Evolutionary conservation across 2,888 invertebrate genomes (phyloP), one percentile per base, ranked within the genome.

Genomic region (Temnothorax unifasciatus): DNA sequence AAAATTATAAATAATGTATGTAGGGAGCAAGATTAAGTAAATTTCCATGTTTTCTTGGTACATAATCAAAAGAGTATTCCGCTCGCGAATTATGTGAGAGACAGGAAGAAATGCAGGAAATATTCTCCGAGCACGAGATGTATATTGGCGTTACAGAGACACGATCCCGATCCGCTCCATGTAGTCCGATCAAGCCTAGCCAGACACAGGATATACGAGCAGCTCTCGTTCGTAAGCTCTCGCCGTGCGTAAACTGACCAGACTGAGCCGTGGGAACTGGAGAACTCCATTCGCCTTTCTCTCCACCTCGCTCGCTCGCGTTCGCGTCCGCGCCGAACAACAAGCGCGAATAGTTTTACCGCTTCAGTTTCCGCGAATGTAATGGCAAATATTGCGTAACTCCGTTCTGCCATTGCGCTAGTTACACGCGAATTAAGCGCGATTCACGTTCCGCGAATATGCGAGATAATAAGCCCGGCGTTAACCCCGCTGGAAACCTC

Each of bases 261-360:
- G 68, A 83, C 41, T 64, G 38, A 83, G 64, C 44, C 88, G 89
- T 89, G 89, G 86, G 89, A 89, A 87, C 85, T 63, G 25, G 66
- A 66, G 82, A 66, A 66, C 69, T 82, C 52, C 69, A 63, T 85
- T 88, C 81, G 54, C 84, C 85, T 87, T 73, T 47, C 75, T 76
- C 83, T 77, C 77, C 47, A 57, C 38, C 21, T 50, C 47, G n/a
- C 66, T 57, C 44, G 18, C 44, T 21, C 47, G 29, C 52, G 21
- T 52, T 29, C 34, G 34, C 34, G 41, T 61, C 44, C 66, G 21
- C 64, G n/a, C 34, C 61, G 38, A 18, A 8, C 57, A 57, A 63
- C 57, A 71, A 66, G 68, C 82, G 63, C 76, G 25, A 68, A 25
- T n/a, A 34, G 85, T 84, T 87, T 85, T 82, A 61, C 84, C 77